Evolutionary conservation across 2,113 vertebrate genomes (phyloP).

Genomic region (Hypanus sabinus): DNA sequence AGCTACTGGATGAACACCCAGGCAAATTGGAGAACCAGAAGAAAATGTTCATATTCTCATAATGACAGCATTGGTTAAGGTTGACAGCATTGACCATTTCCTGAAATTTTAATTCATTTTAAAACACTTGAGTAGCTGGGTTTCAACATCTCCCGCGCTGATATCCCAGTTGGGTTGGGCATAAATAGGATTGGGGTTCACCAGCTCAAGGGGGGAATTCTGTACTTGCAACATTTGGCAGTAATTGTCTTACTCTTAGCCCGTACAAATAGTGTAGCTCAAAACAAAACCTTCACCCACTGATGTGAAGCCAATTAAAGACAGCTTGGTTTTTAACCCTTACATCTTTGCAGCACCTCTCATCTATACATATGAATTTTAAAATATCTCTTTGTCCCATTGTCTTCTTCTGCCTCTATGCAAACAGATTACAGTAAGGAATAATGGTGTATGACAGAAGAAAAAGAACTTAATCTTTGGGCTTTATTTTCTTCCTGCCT

Average conservation of each 20-base stretch:
- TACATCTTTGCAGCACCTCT: neutral
- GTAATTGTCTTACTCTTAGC: neutral
- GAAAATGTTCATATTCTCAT: neutral
- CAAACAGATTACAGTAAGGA: neutral
- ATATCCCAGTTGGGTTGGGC: neutral
- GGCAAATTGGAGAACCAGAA: neutral
- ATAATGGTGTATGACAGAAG: conserved; percentile 25
- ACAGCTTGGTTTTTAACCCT: neutral
- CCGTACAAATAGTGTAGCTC: neutral
- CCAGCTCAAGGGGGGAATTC: neutral
- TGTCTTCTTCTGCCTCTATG: neutral
- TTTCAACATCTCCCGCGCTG: neutral
- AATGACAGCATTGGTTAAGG: neutral
- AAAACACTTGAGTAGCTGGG: neutral
- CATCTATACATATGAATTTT: neutral
- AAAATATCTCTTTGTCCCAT: conserved; percentile 12
- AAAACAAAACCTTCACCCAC: neutral
- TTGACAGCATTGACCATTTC: neutral
- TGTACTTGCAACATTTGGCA: neutral
- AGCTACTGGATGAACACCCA: neutral
- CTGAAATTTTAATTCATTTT: neutral
- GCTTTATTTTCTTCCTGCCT: neutral
- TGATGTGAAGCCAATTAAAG: neutral
- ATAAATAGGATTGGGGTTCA: neutral
- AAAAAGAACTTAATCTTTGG: conserved; percentile 32